Evolutionary conservation across 2,888 invertebrate species (phyloP).

Genomic region (Coleophora deauratella): DNA sequence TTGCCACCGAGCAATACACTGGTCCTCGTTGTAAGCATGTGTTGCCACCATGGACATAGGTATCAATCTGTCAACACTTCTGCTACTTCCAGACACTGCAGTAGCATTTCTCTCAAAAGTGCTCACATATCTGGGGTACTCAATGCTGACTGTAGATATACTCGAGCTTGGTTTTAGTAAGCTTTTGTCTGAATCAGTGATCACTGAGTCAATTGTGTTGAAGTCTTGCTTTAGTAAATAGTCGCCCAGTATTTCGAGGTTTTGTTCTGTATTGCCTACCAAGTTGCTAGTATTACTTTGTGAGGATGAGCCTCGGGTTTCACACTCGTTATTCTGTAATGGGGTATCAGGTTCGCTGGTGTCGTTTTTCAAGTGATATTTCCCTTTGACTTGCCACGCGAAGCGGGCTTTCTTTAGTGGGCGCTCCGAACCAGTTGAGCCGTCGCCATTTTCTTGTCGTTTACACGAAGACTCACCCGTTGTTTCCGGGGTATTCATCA

Average conservation of each 20-base stretch:
- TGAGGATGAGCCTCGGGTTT: conserved; percentile 26
- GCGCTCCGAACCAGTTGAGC: conserved; percentile 63
- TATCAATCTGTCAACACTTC: conserved; percentile 21
- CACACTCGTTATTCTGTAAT: conserved; percentile 17
- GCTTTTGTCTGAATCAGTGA: conserved; percentile 35
- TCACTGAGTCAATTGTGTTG: conserved; percentile 42
- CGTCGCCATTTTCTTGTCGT: conserved; percentile 70
- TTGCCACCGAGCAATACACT: conserved; percentile 75
- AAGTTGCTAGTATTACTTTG: conserved; percentile 27
- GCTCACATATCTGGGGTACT: conserved; percentile 48
- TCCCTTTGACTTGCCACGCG: conserved; percentile 80
- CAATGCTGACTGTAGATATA: conserved; percentile 30
- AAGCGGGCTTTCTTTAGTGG: conserved; percentile 79
- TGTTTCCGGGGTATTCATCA: conserved; percentile 51
- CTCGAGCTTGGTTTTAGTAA: conserved; percentile 34
- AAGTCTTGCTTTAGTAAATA: conserved; percentile 54
- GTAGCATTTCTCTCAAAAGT: conserved; percentile 29
- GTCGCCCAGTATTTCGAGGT: conserved; percentile 51
- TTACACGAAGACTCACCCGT: conserved; percentile 64
- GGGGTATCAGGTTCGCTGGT: conserved; percentile 23
- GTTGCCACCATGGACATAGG: conserved; percentile 35
- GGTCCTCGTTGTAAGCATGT: conserved; percentile 45
- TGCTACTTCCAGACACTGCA: conserved; percentile 17
- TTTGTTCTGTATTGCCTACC: conserved; percentile 43
- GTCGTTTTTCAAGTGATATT: conserved; percentile 74